Percentiles rank a stretch among this genome's conserved stretches.
Conservation (phyloP, 2,888 invertebrate species). For the Tipula lateralis region DNA sequence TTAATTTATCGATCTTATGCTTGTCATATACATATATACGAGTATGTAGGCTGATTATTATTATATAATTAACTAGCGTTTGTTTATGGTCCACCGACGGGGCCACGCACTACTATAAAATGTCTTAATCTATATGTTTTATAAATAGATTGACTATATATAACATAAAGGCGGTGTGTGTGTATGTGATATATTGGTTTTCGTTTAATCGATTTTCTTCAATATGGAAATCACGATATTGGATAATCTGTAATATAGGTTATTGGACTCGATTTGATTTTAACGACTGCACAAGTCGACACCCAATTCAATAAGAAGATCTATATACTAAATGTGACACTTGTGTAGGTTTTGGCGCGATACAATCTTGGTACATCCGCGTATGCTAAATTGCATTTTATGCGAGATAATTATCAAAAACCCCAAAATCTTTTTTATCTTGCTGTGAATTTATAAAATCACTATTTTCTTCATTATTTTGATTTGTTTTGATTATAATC, state of each 20-base stretch:
- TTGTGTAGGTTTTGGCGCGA: not conserved
- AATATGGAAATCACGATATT: not conserved
- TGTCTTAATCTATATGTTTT: not conserved
- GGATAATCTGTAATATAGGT: not conserved
- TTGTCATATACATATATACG: not conserved
- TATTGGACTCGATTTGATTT: not conserved
- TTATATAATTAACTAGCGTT: not conserved
- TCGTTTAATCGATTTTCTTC: not conserved
- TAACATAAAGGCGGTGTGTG: not conserved
- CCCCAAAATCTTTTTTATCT: not conserved
- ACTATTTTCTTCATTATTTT: not conserved
- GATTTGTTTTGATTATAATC: not conserved
- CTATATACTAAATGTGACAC: not conserved
- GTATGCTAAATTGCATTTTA: not conserved
- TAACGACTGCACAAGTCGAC: not conserved
- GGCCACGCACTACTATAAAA: not conserved
- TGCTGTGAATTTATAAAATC: not conserved
- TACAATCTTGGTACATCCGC: not conserved
- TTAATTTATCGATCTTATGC: not conserved
- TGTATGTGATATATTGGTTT: not conserved
- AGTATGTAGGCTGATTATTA: not conserved
- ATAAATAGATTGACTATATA: not conserved
- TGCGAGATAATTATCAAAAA: not conserved
- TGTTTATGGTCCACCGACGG: not conserved
- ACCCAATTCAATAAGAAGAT: not conserved